Base-by-base conservation (phyloP, 2,797 vertebrate species). In the Bradypodion ventrale region DNA sequence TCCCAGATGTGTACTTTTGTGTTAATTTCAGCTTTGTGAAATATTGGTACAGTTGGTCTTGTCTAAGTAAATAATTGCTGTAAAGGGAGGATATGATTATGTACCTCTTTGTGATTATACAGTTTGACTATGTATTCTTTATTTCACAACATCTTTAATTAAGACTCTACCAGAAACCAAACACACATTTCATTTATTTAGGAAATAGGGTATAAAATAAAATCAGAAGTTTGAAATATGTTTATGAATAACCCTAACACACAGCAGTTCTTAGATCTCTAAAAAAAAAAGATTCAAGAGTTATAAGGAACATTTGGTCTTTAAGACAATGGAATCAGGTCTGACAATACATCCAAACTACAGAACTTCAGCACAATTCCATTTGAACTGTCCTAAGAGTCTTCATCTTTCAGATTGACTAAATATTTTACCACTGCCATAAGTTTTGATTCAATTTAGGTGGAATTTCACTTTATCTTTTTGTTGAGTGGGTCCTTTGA, bases 101-200 rank as follows among this genome's bases (percentile, higher is more conserved):
- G 84, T 65, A 66, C 76, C 85, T 89, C 78, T 83, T 91, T 82
- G 66, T 89, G 85, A 88, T 90, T 87, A 88, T 78, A 16, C 86
- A 78, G 92, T 90, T 86, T 90, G 81, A 82, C 90, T 72, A 72
- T 84, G 37, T 73, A n/a, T n/a, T n/a, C n/a, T n/a, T n/a, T n/a
- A n/a, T n/a, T n/a, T n/a, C n/a, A n/a, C n/a, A n/a, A n/a, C n/a
- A n/a, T 77, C 44, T 62, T 84, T 91, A 89, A 90, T 88, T 89
- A 90, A 93, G 83, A 9, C 25, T 86, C 56, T 66, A 87, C 27
- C 32, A 88, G 73, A n/a, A 85, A 83, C 87, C 75, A 89, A 86
- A 46, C 23, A 44, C 27, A 74, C n/a, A n/a, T 89, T 85, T 62
- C 68, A 78, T 82, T 90, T 73, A 89, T 90, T 90, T 83, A 85